Base-by-base conservation (phyloP, 2,888 invertebrate species). In the Drosophila nr. perissopoda region DNA sequence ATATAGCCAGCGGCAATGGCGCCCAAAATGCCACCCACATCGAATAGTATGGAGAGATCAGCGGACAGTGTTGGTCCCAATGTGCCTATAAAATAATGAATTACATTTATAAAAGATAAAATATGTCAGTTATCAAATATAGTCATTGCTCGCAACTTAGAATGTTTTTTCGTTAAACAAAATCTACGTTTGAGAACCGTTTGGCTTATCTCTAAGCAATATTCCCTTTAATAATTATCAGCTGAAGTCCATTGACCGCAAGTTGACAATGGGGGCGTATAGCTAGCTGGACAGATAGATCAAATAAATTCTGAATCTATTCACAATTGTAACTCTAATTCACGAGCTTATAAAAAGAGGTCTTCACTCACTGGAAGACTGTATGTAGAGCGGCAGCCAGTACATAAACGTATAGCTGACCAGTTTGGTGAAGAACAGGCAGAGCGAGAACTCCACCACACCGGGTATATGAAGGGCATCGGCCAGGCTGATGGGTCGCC, bases 351-450 rank as follows among this genome's bases (percentile, higher is more conserved):
- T 25, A 8, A 25, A 7, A 46, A 13, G 7, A 25, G 40, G 8
- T 6, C 4, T 4, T 10, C 11, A 70, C 97, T 96, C 93, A 98
- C 98, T 96, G 52, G 97, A 96, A 54, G 95, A 94, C 74, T 96
- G 95, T 70, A 99, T 98, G 91, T 98, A 99, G 6, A 96, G 93
- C 29, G 99, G 99, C 90, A 99, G 94, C 99, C 99, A 99, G 92
- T 97, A 99, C 57, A 99, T 95, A 94, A 99, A 99, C 70, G 99
- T 99, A 92, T 99, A 99, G 92, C 98, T 98, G 89, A 99, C 99
- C 46, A 99, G 95, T 93, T 99, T 99, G 18, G 98, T 97, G 93
- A 99, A 99, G 94, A 99, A 99, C 48, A 99, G 94, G 51, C 97
- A 97, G 51, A 99, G 92, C 0, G 99, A 97, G 94, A 97, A 99